phyloP scores from a whole-genome alignment of 2,888 invertebrate species.

The Phaedon cochleariae region DNA sequence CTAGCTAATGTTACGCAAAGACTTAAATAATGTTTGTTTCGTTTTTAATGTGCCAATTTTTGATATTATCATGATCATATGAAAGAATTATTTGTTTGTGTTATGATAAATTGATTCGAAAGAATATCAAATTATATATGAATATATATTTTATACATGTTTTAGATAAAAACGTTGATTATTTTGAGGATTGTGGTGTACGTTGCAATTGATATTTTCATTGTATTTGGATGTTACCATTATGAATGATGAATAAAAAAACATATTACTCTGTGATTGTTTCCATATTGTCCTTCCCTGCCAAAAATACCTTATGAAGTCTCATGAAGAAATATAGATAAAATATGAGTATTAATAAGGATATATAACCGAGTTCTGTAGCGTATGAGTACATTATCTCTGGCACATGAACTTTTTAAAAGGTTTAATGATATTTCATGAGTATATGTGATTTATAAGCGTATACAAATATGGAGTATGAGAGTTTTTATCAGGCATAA shows the following conservation, averaged over 20 bases:
- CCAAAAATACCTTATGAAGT: too few species aligned
- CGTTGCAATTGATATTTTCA: constrained; percentile 40
- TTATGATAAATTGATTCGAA: constrained; percentile 26
- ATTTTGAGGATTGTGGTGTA: constrained; percentile 33
- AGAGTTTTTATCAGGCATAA: too few species aligned
- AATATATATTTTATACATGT: constrained; percentile 47
- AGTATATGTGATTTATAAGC: too few species aligned
- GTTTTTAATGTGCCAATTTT: constrained; percentile 42
- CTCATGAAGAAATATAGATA: too few species aligned
- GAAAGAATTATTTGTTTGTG: constrained; percentile 28
- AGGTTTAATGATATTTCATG: too few species aligned
- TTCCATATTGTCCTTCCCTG: too few species aligned
- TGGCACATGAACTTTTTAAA: too few species aligned
- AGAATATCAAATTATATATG: constrained; percentile 26
- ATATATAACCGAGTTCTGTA: too few species aligned
- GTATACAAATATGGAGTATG: too few species aligned
- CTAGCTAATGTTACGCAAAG: constrained; percentile 96
- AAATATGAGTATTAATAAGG: too few species aligned
- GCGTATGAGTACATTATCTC: too few species aligned
- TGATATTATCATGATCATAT: constrained; percentile 21
- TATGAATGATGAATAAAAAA: constrained; percentile 25
- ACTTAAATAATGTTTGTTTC: constrained; percentile 71
- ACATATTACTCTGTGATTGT: too few species aligned
- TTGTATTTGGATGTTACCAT: constrained; percentile 42
- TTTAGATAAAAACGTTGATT: constrained; percentile 40